A percentile compares a stretch with the other conserved stretches of the same genome.
Conservation (phyloP, 2,113 vertebrate species). For the Todiramphus saurophagus region DNA sequence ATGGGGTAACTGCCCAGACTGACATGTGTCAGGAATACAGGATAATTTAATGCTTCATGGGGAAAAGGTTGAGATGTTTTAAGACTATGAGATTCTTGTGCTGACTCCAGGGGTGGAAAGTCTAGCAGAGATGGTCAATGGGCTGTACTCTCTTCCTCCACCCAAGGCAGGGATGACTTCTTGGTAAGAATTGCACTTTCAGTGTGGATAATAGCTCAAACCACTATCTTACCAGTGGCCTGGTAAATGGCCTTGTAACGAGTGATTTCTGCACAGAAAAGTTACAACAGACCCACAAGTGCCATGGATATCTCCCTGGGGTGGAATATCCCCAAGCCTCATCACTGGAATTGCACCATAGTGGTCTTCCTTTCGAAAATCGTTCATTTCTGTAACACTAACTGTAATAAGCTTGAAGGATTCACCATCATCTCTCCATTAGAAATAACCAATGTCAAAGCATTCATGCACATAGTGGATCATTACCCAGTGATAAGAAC, state of each 20-base stretch:
- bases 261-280: not conserved
- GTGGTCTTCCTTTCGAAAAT: not conserved
- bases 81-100: too few species aligned
- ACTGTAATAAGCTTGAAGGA: not conserved
- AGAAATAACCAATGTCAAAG: not conserved
- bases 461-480: not conserved
- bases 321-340: not conserved
- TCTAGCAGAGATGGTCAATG: too few species aligned
- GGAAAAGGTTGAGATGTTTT: too few species aligned
- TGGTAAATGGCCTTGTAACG: not conserved
- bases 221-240: not conserved
- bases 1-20: too few species aligned
- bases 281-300: not conserved
- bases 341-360: not conserved
- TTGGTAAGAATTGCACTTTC: too few species aligned
- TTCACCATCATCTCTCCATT: conserved; percentile 2
- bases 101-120: too few species aligned
- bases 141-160: too few species aligned
- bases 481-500: conserved; percentile 31
- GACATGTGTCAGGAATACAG: too few species aligned
- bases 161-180: too few species aligned
- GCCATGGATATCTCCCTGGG: not conserved
- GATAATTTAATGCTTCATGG: too few species aligned
- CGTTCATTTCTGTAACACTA: not conserved
- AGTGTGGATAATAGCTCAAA: not conserved